Percentiles rank a stretch among this genome's conserved stretches.
These are phyloP conservation scores for Erpetoichthys calabaricus DNA, from an alignment of 2,797 vertebrate species.

Conservation along the genomic window DNA sequence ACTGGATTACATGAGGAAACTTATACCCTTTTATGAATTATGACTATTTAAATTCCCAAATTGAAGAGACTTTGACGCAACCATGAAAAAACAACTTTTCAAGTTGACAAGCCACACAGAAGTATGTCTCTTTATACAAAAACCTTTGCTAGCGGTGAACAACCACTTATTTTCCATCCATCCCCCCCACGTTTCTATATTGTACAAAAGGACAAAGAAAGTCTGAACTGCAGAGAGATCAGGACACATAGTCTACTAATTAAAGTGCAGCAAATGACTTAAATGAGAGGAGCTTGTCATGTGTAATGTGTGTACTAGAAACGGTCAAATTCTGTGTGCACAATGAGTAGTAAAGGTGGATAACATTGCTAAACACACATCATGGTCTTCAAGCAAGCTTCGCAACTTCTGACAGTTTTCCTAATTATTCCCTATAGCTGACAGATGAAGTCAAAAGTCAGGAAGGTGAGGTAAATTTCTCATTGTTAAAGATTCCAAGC, in stretches of 20 bases:
- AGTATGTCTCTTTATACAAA: slow-evolving; percentile 19
- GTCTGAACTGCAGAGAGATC: slow-evolving; percentile 32
- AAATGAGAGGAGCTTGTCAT: slow-evolving; percentile 44
- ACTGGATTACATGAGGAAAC: neutral
- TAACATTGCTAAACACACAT: slow-evolving; percentile 35
- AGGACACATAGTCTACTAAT: slow-evolving; percentile 54
- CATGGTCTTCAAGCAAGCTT: slow-evolving; percentile 36
- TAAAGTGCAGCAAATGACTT: slow-evolving; percentile 50
- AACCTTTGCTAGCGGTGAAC: slow-evolving; percentile 49
- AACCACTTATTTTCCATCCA: slow-evolving; percentile 35
- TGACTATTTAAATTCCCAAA: too few species aligned
- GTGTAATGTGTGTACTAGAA: slow-evolving; percentile 36
- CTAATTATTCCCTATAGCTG: slow-evolving; percentile 62
- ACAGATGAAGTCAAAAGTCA: slow-evolving; percentile 49
- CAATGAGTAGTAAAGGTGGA: slow-evolving; percentile 45
- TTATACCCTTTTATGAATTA: too few species aligned
- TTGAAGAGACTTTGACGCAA: too few species aligned
- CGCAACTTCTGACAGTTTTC: slow-evolving; percentile 50
- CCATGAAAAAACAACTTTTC: too few species aligned
- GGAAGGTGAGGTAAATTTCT: slow-evolving; percentile 49
- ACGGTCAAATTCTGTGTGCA: slow-evolving; percentile 50
- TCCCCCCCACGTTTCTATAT: slow-evolving; percentile 33
- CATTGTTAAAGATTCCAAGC: slow-evolving; percentile 51
- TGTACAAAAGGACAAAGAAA: slow-evolving; percentile 49
- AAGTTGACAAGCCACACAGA: too few species aligned